phyloP scores from a whole-genome alignment of 2,113 vertebrate species.

The Solenodon paradoxus region DNA sequence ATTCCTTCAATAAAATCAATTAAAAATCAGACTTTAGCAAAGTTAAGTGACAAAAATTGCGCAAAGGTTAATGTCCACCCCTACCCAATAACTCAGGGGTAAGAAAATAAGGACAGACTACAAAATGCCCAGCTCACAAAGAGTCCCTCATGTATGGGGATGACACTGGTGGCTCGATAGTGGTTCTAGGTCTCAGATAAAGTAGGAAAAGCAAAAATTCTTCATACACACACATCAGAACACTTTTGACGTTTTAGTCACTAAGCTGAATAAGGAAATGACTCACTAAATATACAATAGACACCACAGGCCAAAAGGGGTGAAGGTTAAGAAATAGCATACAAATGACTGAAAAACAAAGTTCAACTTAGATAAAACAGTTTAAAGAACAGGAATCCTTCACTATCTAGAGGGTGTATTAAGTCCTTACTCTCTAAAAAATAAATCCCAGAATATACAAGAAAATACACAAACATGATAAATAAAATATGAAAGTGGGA shows the following conservation, averaged over 20 bases:
- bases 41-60: neutral
- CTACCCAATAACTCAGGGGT: neutral
- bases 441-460: neutral
- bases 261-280: slow-evolving; percentile 1
- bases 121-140: neutral
- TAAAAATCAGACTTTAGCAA: neutral
- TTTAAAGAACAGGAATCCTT: neutral
- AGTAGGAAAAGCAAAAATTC: neutral
- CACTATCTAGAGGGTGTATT: neutral
- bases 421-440: neutral
- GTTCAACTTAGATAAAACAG: neutral
- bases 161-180: neutral
- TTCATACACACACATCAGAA: neutral
- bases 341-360: neutral
- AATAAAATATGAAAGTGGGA: neutral
- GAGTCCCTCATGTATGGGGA: neutral
- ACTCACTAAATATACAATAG: neutral
- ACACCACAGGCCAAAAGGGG: neutral
- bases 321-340: neutral
- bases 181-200: neutral
- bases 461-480: neutral
- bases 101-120: neutral
- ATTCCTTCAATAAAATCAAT: too few relatives aligned
- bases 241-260: neutral
- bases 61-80: neutral